These are phyloP conservation scores for Laothoe populi DNA, from an alignment of 2,888 invertebrate genomes.

Conservation along the genomic window DNA sequence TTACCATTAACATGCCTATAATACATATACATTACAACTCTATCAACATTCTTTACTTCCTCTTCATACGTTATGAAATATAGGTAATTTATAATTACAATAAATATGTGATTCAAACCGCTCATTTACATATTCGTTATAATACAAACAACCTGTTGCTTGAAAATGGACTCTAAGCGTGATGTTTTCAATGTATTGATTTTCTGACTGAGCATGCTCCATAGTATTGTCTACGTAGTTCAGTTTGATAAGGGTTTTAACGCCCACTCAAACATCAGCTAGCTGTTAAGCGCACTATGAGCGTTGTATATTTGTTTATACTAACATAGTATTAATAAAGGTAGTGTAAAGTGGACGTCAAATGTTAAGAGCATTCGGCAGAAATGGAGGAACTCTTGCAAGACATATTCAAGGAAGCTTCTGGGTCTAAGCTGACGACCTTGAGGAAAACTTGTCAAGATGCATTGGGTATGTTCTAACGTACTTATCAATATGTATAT, in stretches of 20 bases:
- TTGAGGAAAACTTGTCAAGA: conserved; percentile 94
- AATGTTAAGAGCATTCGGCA: conserved; percentile 27
- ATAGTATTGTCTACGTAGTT: conserved; percentile 49
- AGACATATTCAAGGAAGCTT: conserved; percentile 93
- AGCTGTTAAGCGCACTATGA: conserved; percentile 24
- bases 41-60: too few species aligned
- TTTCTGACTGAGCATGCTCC: conserved; percentile 77
- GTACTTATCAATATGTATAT: conserved; percentile 7
- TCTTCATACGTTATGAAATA: neutral
- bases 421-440: conserved; percentile 89
- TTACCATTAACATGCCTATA: too few species aligned
- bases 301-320: conserved; percentile 12
- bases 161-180: conserved; percentile 45
- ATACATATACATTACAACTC: too few species aligned
- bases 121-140: neutral
- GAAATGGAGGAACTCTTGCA: conserved; percentile 93
- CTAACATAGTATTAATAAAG: neutral
- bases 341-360: conserved; percentile 15
- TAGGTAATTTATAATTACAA: neutral
- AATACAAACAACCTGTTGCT: conserved; percentile 62
- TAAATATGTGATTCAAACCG: neutral
- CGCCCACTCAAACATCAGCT: conserved; percentile 60
- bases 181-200: conserved; percentile 66
- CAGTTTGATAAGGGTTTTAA: conserved; percentile 59
- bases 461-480: conserved; percentile 88